Evolutionary conservation across 2,113 vertebrate genomes (phyloP), one percentile per base, ranked within the genome.

Genomic region (Heterocephalus glaber): DNA sequence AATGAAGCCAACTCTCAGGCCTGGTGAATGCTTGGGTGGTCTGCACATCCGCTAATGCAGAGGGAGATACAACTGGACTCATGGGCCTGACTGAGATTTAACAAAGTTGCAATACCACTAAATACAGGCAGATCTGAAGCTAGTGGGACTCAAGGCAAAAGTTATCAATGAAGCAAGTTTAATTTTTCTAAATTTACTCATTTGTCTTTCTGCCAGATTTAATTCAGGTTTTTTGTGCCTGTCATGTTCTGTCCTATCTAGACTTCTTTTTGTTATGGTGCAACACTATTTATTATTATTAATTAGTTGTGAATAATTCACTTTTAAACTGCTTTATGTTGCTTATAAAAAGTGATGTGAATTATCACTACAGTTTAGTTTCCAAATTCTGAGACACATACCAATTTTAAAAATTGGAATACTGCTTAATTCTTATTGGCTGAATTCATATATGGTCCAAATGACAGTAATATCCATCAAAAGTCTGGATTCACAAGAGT

Each of bases 121-220:
- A 52, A 56, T 0, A 28, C 52, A 35, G 7, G 47, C 54, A 80
- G 49, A 63, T 44, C 20, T 60, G 17, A 86, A 83, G 35, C 85
- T 52, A 65, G 66, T 33, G 49, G 66, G 33, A 58, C 16, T 38
- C 76, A n/a, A 86, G 56, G 82, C 8, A 86, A 81, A 70, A 72
- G 47, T 47, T 74, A 8, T 30, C 47, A 63, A 74, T 74, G 56
- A 90, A 90, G 41, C 56, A 66, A 72, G 30, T 86, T 77, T 54
- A 35, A 65, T 74, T 87, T 87, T 92, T 87, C 76, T 90, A 41
- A 92, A 96, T 47, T 44, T 83, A 70, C 47, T 72, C 54, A 83
- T 90, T 90, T 87, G 54, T 84, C 63, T 70, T 95, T 83, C 95
- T 90, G 80, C 68, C 89, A 90, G 72, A 38, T 20, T 56, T 52